phyloP scores from a whole-genome alignment of 2,888 invertebrate species.

The Mimas tiliae region DNA sequence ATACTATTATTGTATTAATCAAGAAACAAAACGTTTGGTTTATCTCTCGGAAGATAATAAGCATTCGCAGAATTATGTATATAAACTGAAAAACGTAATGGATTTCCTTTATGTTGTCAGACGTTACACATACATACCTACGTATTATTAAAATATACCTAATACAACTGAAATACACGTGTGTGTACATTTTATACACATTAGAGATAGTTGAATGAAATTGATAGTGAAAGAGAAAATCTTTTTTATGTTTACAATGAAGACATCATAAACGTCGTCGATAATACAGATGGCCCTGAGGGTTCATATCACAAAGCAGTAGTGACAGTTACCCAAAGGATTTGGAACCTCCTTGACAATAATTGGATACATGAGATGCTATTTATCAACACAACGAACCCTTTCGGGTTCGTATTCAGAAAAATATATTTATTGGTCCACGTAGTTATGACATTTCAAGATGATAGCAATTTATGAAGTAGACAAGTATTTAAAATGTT shows the following conservation, averaged over 20 bases:
- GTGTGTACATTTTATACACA: neutral
- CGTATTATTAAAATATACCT: neutral
- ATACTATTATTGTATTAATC: no score
- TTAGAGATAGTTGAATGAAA: neutral
- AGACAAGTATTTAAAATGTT: no score
- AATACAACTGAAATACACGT: no score
- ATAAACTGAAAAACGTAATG: no score
- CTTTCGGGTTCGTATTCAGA: conserved; percentile 12
- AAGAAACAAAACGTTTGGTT: no score
- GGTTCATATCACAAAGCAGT: conserved; percentile 57
- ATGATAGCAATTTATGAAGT: neutral
- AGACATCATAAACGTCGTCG: conserved; percentile 28
- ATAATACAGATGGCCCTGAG: conserved; percentile 42
- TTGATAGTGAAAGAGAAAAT: conserved; percentile 7
- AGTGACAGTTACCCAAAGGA: conserved; percentile 54
- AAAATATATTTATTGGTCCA: conserved; percentile 17
- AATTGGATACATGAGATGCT: conserved; percentile 69
- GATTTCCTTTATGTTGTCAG: no score
- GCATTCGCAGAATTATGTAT: no score
- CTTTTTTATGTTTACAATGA: conserved; percentile 15
- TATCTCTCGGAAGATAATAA: no score
- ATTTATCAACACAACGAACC: conserved; percentile 55
- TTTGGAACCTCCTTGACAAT: conserved; percentile 64
- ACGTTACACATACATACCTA: no score
- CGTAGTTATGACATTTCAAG: neutral